A percentile compares a stretch with the other conserved stretches of the same genome.
These are phyloP conservation scores for Echinops telfairi DNA, from an alignment of 2,113 vertebrate genomes.

Conservation along the genomic window DNA sequence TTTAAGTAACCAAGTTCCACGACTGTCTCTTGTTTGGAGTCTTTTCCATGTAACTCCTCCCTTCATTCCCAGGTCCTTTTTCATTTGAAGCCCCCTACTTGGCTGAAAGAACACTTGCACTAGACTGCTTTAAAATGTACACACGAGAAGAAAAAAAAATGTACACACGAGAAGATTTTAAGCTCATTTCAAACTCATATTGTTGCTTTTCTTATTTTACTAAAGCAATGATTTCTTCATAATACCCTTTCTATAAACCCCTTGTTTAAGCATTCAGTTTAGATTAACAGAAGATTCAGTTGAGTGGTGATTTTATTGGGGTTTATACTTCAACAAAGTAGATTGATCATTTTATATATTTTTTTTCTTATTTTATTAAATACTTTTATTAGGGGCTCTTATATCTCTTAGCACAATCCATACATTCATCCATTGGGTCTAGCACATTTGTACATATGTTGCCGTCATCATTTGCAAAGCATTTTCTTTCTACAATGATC, in stretches of 20 bases:
- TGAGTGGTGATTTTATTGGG: background rate
- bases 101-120: background rate
- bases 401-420: too few species aligned
- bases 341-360: background rate
- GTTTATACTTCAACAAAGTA: constrained; percentile 52
- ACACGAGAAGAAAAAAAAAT: constrained; percentile 23
- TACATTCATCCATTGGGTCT: too few species aligned
- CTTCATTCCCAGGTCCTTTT: background rate
- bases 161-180: constrained; percentile 18
- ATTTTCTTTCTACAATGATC: too few species aligned
- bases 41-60: background rate
- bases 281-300: constrained; percentile 27
- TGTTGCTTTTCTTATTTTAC: constrained; percentile 52
- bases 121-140: background rate
- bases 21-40: background rate
- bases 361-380: too few species aligned
- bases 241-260: background rate
- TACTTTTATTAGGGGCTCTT: too few species aligned
- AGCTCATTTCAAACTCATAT: background rate
- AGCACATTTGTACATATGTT: too few species aligned
- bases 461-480: too few species aligned
- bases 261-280: background rate
- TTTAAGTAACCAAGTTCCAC: background rate
- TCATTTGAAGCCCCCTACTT: background rate
- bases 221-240: constrained; percentile 55